A percentile compares a stretch with the other conserved stretches of the same genome.
phyloP scores from a whole-genome alignment of 2,888 invertebrate genomes.

The Brachyptera risi region DNA sequence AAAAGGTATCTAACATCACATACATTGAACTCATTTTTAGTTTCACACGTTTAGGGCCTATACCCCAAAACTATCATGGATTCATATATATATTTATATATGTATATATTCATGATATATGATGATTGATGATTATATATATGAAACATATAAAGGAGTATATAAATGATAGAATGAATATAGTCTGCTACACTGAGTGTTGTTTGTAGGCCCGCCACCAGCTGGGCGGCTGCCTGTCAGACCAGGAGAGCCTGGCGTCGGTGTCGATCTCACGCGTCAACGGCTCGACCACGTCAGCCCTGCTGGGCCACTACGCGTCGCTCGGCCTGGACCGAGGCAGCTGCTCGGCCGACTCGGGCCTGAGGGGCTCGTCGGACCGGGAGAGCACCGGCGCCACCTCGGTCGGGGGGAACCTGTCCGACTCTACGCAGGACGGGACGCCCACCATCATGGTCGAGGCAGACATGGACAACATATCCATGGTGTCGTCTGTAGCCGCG shows the following conservation, averaged over 20 bases:
- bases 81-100: too few relatives aligned
- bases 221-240: constrained; percentile 71
- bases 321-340: constrained; percentile 67
- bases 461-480: constrained; percentile 42
- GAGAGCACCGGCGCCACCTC: constrained; percentile 74
- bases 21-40: too few relatives aligned
- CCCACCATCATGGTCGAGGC: constrained; percentile 51
- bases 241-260: constrained; percentile 76
- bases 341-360: constrained; percentile 83
- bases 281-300: constrained; percentile 43
- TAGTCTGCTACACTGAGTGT: too few relatives aligned
- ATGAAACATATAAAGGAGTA: too few relatives aligned
- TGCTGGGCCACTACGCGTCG: constrained; percentile 46
- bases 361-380: constrained; percentile 76
- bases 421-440: constrained; percentile 71
- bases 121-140: too few relatives aligned
- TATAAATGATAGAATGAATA: too few relatives aligned
- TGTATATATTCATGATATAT: too few relatives aligned
- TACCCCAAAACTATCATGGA: too few relatives aligned
- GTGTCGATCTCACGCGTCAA: constrained; percentile 56
- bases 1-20: too few relatives aligned
- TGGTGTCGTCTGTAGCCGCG: constrained; percentile 55
- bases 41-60: too few relatives aligned
- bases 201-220: too few relatives aligned
- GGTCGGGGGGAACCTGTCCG: constrained; percentile 75